Conservation (phyloP, 2,113 vertebrate genomes). For the Capreolus pygargus region DNA sequence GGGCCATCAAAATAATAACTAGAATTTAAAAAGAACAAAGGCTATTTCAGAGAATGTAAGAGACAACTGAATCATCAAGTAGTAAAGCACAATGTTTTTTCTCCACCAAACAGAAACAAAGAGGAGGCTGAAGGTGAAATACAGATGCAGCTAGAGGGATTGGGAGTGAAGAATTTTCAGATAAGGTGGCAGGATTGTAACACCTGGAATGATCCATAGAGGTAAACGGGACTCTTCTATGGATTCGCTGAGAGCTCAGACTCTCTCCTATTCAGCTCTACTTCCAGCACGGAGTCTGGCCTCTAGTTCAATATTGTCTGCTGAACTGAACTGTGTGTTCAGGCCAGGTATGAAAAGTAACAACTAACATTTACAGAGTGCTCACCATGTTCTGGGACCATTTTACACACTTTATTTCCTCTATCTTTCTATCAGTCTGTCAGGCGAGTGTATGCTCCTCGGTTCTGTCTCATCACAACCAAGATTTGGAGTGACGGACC, state of each 20-base stretch:
- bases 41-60: background rate
- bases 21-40: background rate
- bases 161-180: background rate
- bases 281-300: background rate
- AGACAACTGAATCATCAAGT: background rate
- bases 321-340: background rate
- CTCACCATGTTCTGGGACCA: background rate
- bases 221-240: background rate
- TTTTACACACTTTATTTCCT: background rate
- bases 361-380: background rate
- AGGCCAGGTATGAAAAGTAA: background rate
- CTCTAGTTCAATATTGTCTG: background rate
- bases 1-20: background rate
- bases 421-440: background rate
- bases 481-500: no score
- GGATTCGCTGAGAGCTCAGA: background rate
- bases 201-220: background rate
- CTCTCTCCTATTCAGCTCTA: background rate
- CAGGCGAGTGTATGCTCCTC: no score
- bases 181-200: background rate
- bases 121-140: background rate
- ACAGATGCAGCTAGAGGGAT: background rate
- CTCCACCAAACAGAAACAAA: background rate
- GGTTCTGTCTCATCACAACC: no score
- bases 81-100: background rate